Evolutionary conservation across 2,113 vertebrate genomes (phyloP).

Genomic region (Urocitellus parryii): DNA sequence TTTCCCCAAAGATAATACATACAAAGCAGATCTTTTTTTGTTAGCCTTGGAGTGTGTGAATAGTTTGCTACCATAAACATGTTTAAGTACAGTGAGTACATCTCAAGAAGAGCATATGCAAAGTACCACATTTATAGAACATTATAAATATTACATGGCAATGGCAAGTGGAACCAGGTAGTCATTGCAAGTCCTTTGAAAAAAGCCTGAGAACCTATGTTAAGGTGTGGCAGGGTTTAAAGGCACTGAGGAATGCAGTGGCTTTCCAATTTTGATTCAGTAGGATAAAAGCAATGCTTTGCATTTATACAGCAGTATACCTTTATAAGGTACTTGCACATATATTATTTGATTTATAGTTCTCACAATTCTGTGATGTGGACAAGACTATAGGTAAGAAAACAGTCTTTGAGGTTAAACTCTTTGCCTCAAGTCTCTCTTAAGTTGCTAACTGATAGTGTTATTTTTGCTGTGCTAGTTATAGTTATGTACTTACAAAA

Average conservation of each 20-base stretch:
- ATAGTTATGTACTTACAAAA: not conserved
- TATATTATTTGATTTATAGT: not conserved
- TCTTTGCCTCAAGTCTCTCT: not conserved
- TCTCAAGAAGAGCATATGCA: not conserved
- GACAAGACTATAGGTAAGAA: not conserved
- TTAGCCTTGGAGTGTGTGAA: not conserved
- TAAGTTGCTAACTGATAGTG: not conserved
- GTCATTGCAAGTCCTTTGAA: not conserved
- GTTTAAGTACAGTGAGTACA: not conserved
- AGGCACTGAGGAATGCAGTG: not conserved
- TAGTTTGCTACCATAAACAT: not conserved
- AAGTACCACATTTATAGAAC: not conserved
- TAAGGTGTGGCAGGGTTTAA: not conserved
- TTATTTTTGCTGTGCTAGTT: not conserved
- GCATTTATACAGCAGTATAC: not conserved
- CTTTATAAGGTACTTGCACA: not conserved
- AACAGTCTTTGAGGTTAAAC: not conserved
- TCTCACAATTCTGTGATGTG: not conserved
- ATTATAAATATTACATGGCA: not conserved
- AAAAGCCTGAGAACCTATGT: not conserved
- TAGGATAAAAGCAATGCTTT: not conserved
- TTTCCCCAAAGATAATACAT: not conserved
- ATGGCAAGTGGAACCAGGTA: not conserved
- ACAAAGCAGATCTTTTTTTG: not conserved
- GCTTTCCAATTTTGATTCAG: not conserved